Evolutionary conservation across 2,113 vertebrate genomes (phyloP), one percentile per base, ranked within the genome.

Genomic region (Labeo rohita): DNA sequence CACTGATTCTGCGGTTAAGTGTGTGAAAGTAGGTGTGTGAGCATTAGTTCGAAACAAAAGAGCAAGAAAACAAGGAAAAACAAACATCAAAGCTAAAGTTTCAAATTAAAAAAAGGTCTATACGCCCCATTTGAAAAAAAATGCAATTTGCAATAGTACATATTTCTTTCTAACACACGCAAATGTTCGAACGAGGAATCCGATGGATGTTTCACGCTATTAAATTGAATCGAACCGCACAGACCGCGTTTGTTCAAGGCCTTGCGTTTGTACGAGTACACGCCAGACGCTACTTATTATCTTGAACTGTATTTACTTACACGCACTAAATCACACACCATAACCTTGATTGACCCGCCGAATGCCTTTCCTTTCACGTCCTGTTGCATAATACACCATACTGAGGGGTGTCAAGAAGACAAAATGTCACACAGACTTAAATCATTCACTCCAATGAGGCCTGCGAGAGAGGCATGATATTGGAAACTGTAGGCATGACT

Each of bases 401-500:
- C 3, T 3, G 15, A 34, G 8, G 79, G 43, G 28, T 36, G 18
- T 80, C 21, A 47, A 13, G 61, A 65, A 66, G 39, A 50, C 3
- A 6, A 68, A 52, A 70, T 82, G 80, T n/a, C 80, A 70, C 63
- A 82, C 21, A 34, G 59, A 47, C 79, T 65, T 82, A 50, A 68
- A 36, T 52, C 47, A 68, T 52, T 73, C 50, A 84, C 34, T 73
- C 21, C 18, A 80, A n/a, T 13, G 39, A 59, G 56, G 83, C 36
- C 72, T 61, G 68, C 9, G 54, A 76, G 72, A 72, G 49, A 18
- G 34, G 23, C 28, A 61, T 34, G 70, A 43, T 47, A 75, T 80
- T 72, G 84, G 50, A 86, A 86, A 80, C 76, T 73, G n/a, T 28
- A 80, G 49, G n/a, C 84, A 68, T 0, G 18, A 39, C 84, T 87